phyloP scores from a whole-genome alignment of 2,113 vertebrate genomes.

The Coptodon bakossiorum region DNA sequence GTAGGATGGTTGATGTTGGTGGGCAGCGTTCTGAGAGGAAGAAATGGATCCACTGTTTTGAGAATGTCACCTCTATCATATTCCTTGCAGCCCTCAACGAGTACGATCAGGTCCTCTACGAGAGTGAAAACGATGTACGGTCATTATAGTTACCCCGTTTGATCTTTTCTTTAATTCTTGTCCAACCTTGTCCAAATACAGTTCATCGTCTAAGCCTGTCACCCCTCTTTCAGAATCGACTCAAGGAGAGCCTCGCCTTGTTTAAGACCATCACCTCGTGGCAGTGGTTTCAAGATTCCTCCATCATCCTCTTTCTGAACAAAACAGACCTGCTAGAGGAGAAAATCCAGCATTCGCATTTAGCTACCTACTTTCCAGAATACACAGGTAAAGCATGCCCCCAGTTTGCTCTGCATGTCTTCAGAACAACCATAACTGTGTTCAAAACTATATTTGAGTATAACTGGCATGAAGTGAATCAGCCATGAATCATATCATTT shows the following conservation, averaged over 20 bases:
- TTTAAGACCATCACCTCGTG: slow-evolving; percentile 81
- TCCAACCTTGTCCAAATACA: background rate
- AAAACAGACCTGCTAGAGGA: slow-evolving; percentile 85
- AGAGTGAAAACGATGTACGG: slow-evolving; percentile 77
- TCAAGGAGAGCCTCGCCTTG: slow-evolving; percentile 83
- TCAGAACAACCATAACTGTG: background rate
- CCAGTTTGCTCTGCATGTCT: background rate
- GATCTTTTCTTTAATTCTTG: background rate
- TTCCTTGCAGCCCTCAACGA: slow-evolving; percentile 85
- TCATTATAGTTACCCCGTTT: background rate
- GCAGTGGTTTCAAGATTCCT: slow-evolving; percentile 80
- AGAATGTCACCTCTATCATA: slow-evolving; percentile 84
- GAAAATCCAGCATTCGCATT: slow-evolving; percentile 80
- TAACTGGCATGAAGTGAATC: background rate
- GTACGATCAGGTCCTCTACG: slow-evolving; percentile 84
- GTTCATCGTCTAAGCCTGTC: background rate
- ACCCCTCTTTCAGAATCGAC: slow-evolving; percentile 72
- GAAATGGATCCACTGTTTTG: slow-evolving; percentile 92
- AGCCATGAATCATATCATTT: background rate
- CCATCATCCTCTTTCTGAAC: slow-evolving; percentile 86
- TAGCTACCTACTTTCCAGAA: slow-evolving; percentile 79
- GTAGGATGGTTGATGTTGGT: slow-evolving; percentile 88
- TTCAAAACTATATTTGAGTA: background rate
- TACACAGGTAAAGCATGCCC: slow-evolving; percentile 68
- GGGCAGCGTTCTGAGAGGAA: slow-evolving; percentile 85